Percentiles rank a stretch among this genome's conserved stretches.
These are phyloP conservation scores for Ecdyonurus torrentis DNA, from an alignment of 2,888 invertebrate species.

Conservation along the genomic window DNA sequence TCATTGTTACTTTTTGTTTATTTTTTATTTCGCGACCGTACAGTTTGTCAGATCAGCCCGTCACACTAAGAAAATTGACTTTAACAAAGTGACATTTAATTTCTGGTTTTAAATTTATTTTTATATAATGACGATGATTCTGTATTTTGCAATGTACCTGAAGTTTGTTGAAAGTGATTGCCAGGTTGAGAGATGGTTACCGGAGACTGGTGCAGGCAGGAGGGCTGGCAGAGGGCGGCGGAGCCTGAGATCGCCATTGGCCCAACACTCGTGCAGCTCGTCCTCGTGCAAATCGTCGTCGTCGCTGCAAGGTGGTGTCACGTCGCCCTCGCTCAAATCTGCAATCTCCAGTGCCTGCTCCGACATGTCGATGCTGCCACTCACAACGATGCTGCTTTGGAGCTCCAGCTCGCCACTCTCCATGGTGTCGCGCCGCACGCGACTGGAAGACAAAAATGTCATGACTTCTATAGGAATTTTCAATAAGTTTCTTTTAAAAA, in stretches of 20 bases:
- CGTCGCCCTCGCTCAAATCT: background rate
- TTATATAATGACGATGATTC: no score
- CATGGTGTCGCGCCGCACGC: background rate
- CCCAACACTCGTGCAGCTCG: background rate
- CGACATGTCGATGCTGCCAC: no score
- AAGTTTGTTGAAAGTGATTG: background rate
- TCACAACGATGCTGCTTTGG: no score
- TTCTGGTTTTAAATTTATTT: no score
- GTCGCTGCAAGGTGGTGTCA: background rate
- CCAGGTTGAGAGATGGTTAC: background rate
- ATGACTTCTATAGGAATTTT: no score
- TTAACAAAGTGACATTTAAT: no score
- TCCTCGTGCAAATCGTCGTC: background rate
- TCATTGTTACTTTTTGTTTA: no score
- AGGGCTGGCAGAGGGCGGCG: background rate
- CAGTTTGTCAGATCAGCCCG: no score
- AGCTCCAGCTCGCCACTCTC: background rate
- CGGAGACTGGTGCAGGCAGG: background rate
- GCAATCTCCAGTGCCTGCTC: background rate
- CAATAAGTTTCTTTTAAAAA: no score
- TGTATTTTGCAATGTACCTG: no score
- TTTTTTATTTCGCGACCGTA: no score
- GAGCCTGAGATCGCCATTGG: background rate
- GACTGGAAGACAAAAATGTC: background rate
- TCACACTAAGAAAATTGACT: no score